Evolutionary conservation across 1,140 invertebrate genomes (phyloP), one percentile per base, ranked within the genome.

Genomic region (Eulimnadia texana): DNA sequence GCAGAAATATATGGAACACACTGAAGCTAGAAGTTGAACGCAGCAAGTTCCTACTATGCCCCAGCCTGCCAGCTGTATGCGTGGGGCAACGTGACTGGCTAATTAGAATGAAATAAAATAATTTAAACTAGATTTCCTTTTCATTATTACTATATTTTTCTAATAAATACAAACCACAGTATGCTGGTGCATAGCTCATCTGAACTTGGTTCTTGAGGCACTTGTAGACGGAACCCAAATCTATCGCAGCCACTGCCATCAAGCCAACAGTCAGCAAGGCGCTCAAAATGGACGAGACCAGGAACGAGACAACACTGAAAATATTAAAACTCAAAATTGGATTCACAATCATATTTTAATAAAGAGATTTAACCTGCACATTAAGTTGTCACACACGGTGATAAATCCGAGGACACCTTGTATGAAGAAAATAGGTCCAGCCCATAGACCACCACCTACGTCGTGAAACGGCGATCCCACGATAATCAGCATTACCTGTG

Each of bases 401-500:
- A 61, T 29, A n/a, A 61, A 54, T 22, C 60, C 60, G 24, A 61
- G 53, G n/a, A 61, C 33, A 19, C 60, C 60, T 33, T 61, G 60
- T 22, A 61, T 54, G 51, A 61, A 61, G 51, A 61, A 61, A n/a
- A 61, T 22, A 24, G 60, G 51, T 3, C 60, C 60, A 13, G 60
- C 29, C 60, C 60, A 61, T 16, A 61, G 51, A 19, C 60, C 60
- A 22, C 50, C 60, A 16, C 60, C 53, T 6, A 61, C 24, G 33
- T 61, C 53, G 23, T 61, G 60, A 51, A 29, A 55, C 19, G 28
- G 51, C 11, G 60, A 61, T 19, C 33, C 53, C 11, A 51, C 60
- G 3, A 52, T 27, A 27, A 61, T 61, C 19, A 61, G 51, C 60
- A 61, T 20, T 25, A 61, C 50, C 55, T 57, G 2, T n/a, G n/a